A percentile compares a stretch with the other conserved stretches of the same genome.
Conservation (phyloP, 2,797 vertebrate genomes). For the Prionace glauca region DNA sequence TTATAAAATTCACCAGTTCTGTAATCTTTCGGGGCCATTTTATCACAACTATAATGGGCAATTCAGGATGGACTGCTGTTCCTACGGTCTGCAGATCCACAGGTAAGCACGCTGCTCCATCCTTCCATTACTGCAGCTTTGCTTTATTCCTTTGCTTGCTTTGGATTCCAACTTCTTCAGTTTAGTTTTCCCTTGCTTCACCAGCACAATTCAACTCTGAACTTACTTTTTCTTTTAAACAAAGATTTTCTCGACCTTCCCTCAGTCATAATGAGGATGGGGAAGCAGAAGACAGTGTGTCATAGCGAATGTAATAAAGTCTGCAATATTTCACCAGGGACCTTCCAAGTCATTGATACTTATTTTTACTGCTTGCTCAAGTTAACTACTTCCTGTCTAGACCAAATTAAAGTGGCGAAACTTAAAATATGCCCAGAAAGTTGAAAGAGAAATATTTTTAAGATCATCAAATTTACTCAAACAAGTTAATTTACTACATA, state of each 20-base stretch:
- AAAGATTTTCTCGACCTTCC: not conserved
- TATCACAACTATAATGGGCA: not conserved
- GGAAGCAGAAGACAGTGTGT: slow-evolving; percentile 20
- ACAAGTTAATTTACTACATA: not conserved
- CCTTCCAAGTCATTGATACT: slow-evolving; percentile 8
- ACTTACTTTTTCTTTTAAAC: not conserved
- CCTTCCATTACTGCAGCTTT: not conserved
- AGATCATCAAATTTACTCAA: not conserved
- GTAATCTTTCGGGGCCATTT: not conserved
- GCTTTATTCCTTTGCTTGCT: not conserved
- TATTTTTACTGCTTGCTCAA: slow-evolving; percentile 6
- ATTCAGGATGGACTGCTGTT: not conserved
- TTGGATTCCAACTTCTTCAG: not conserved
- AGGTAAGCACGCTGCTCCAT: not conserved
- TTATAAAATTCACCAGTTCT: not conserved
- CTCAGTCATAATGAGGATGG: not conserved
- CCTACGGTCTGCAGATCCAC: not conserved
- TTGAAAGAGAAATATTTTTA: not conserved
- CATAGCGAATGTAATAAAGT: slow-evolving; percentile 18
- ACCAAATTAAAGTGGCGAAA: not conserved
- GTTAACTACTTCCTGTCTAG: slow-evolving; percentile 3
- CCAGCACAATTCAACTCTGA: too few species aligned
- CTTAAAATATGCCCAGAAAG: not conserved
- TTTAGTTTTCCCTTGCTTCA: not conserved
- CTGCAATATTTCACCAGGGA: not conserved